These are phyloP conservation scores for Budorcas taxicolor DNA, from an alignment of 2,113 vertebrate genomes.

Conservation along the genomic window DNA sequence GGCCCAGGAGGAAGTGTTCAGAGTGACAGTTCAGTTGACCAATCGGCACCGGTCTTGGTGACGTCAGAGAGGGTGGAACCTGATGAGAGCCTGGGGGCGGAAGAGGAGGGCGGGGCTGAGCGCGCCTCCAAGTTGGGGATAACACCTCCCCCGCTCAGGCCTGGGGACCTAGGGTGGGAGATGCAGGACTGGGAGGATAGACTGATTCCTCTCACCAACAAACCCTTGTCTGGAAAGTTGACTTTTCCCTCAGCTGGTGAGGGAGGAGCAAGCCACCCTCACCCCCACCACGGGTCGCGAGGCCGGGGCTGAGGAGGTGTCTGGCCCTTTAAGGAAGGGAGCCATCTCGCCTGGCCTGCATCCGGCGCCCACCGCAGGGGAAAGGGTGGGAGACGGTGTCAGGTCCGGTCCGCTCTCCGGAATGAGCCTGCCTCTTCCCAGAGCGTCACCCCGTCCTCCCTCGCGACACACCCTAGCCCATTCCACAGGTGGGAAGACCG, in stretches of 20 bases:
- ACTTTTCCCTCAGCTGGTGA: neutral
- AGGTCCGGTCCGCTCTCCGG: neutral
- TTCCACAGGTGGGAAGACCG: neutral
- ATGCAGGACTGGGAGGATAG: neutral
- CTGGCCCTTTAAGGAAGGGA: conserved; percentile 20
- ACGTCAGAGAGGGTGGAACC: conserved; percentile 44
- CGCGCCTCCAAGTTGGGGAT: neutral
- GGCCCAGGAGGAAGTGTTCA: conserved; percentile 72
- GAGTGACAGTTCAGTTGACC: conserved; percentile 53
- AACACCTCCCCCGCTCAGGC: neutral
- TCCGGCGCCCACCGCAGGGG: conserved; percentile 17
- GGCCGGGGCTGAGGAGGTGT: neutral
- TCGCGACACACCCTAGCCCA: neutral
- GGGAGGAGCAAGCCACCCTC: neutral
- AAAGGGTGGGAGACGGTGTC: conserved; percentile 1
- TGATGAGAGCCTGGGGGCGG: conserved; percentile 13
- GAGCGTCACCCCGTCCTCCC: no score
- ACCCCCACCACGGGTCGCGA: neutral
- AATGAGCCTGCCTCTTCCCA: neutral
- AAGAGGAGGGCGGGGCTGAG: conserved; percentile 47
- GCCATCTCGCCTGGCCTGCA: neutral
- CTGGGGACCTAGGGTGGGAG: neutral
- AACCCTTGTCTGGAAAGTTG: neutral
- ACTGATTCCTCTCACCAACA: neutral
- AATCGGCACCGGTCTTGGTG: conserved; percentile 48